These are phyloP conservation scores for Cryptoblepharus egeriae DNA, from an alignment of 2,797 vertebrate genomes.

Conservation along the genomic window DNA sequence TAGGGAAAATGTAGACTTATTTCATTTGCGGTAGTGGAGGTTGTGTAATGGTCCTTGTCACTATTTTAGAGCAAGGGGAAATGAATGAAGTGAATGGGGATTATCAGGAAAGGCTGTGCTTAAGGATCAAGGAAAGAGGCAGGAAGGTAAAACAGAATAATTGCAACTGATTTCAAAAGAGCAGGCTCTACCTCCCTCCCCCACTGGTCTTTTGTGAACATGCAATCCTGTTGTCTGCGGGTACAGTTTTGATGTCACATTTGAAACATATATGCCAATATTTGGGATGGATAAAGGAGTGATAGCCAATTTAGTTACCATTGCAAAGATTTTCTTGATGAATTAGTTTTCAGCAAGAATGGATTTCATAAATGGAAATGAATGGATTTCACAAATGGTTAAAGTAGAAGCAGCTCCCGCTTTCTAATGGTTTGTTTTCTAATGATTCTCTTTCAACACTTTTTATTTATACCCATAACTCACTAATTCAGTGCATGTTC, in stretches of 20 bases:
- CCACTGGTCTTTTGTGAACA: conserved; percentile 5
- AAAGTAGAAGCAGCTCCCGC: too few species aligned
- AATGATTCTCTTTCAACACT: too few species aligned
- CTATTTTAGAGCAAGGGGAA: conserved; percentile 55
- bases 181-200: not conserved
- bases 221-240: conserved; percentile 25
- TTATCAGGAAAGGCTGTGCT: conserved; percentile 37
- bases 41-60: conserved; percentile 64
- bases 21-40: conserved; percentile 68
- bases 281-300: conserved; percentile 27
- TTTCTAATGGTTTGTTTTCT: too few species aligned
- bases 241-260: conserved; percentile 38
- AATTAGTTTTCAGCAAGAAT: too few species aligned
- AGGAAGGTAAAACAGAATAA: conserved; percentile 14
- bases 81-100: conserved; percentile 22
- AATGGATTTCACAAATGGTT: conserved; percentile 2
- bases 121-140: conserved; percentile 30
- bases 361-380: not conserved
- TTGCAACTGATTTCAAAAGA: not conserved
- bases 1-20: conserved; percentile 68
- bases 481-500: too few species aligned
- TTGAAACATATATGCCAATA: conserved; percentile 33
- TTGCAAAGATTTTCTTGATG: conserved; percentile 27
- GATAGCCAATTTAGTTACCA: not conserved
- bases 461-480: too few species aligned